phyloP scores from a whole-genome alignment of 2,888 invertebrate species.

The Actias luna region DNA sequence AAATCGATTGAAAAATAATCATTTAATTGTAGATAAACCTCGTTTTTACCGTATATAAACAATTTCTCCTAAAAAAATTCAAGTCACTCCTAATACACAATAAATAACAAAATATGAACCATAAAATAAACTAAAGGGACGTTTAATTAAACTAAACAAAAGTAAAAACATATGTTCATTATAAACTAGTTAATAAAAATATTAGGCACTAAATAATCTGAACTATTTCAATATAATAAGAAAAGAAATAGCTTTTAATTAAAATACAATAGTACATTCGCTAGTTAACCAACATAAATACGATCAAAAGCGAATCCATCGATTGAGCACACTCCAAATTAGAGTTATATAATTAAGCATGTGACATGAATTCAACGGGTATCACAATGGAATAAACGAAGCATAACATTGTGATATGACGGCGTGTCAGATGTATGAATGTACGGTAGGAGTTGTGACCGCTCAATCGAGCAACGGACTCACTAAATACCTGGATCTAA shows the following conservation, averaged over 20 bases:
- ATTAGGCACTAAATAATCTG: neutral
- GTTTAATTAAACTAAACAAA: neutral
- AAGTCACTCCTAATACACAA: too few relatives aligned
- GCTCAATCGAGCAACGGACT: slow-evolving; percentile 62
- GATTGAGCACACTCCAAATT: slow-evolving; percentile 68
- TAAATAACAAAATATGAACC: neutral
- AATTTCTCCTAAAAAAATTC: too few relatives aligned
- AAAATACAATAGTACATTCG: neutral
- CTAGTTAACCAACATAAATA: slow-evolving; percentile 27
- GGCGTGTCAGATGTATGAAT: slow-evolving; percentile 68
- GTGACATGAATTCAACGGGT: slow-evolving; percentile 75
- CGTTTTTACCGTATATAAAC: too few relatives aligned
- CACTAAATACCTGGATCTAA: slow-evolving; percentile 80
- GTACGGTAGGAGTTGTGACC: slow-evolving; percentile 66
- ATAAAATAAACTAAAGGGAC: too few relatives aligned
- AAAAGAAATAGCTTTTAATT: neutral
- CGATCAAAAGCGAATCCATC: slow-evolving; percentile 55
- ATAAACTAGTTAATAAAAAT: neutral
- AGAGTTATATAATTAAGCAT: slow-evolving; percentile 76
- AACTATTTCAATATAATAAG: neutral
- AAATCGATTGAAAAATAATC: too few relatives aligned
- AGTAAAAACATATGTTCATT: neutral
- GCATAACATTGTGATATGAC: slow-evolving; percentile 76
- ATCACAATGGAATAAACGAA: slow-evolving; percentile 76
- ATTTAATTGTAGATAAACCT: too few relatives aligned